Evolutionary conservation across 2,113 vertebrate species (phyloP).

Genomic region (Lasiurus borealis): DNA sequence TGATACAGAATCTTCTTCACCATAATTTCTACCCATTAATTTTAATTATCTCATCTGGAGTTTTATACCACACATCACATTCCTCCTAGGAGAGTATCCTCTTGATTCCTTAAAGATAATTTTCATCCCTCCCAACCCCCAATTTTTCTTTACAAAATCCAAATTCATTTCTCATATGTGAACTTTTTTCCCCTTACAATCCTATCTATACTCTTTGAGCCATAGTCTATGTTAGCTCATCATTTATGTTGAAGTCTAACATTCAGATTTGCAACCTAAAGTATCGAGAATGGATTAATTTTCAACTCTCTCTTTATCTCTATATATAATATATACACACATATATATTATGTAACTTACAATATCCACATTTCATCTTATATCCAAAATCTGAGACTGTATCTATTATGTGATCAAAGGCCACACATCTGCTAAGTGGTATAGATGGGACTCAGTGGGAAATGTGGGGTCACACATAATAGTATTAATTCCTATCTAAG

Average conservation of each 20-base stretch:
- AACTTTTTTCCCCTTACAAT: background rate
- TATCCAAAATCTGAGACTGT: background rate
- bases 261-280: background rate
- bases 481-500: background rate
- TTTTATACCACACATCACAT: background rate
- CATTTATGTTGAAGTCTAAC: background rate
- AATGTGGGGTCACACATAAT: background rate
- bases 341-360: background rate
- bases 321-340: background rate
- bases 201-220: background rate
- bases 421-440: background rate
- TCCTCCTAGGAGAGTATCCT: background rate
- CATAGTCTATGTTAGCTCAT: background rate
- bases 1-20: background rate
- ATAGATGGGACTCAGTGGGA: background rate
- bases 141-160: background rate
- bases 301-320: background rate
- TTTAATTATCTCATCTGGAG: background rate
- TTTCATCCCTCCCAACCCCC: accelerated
- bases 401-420: background rate
- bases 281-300: background rate
- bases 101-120: background rate
- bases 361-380: background rate
- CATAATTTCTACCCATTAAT: background rate
- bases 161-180: background rate